These are phyloP conservation scores for Pandemis heparana DNA, from an alignment of 2,888 invertebrate species.

Conservation along the genomic window DNA sequence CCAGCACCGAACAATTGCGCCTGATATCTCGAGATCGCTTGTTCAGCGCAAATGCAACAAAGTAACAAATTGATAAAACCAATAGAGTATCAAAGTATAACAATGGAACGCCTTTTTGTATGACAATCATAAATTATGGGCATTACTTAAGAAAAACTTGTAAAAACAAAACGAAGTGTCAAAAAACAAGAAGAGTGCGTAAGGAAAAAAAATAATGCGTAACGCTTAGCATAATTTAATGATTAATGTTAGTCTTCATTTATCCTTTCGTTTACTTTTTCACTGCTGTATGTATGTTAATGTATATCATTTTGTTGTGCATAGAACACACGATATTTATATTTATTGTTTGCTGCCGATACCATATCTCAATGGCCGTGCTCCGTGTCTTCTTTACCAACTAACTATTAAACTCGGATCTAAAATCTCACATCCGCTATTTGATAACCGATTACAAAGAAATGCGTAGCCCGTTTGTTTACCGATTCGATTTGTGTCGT, in stretches of 20 bases:
- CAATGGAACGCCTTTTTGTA: neutral
- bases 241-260: too few relatives aligned
- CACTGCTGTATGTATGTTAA: neutral
- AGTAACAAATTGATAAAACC: neutral
- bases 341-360: too few relatives aligned
- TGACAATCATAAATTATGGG: neutral
- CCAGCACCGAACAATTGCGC: neutral
- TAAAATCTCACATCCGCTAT: neutral
- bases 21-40: slow-evolving; percentile 6
- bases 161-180: too few relatives aligned
- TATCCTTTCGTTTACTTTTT: too few relatives aligned
- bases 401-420: neutral
- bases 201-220: too few relatives aligned
- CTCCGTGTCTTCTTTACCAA: neutral
- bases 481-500: neutral
- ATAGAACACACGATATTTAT: too few relatives aligned
- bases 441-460: neutral
- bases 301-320: too few relatives aligned
- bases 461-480: neutral
- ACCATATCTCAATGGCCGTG: neutral
- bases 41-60: neutral
- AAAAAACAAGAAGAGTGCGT: too few relatives aligned
- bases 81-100: too few relatives aligned
- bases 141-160: too few relatives aligned
- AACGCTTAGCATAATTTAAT: too few relatives aligned